These are phyloP conservation scores for Cyanoderma ruficeps DNA, from an alignment of 2,113 vertebrate species.

Conservation along the genomic window DNA sequence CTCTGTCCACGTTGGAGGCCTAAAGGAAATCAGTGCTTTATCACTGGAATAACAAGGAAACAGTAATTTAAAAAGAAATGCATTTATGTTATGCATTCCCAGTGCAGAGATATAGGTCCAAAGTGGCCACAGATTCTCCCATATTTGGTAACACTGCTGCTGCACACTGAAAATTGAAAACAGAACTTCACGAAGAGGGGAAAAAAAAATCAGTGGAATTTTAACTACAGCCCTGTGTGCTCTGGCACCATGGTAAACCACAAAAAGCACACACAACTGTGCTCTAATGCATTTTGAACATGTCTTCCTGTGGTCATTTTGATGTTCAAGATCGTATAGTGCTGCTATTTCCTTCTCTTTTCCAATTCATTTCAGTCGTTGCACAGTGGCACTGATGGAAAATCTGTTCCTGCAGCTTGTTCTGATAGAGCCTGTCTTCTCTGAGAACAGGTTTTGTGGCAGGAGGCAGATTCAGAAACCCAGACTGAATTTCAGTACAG, in stretches of 20 bases:
- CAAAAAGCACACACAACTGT: background rate
- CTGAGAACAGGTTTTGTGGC: background rate
- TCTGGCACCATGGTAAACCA: background rate
- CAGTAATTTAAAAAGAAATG: background rate
- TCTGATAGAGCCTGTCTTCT: background rate
- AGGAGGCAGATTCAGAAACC: background rate
- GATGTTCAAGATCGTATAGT: background rate
- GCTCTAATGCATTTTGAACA: background rate
- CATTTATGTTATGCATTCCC: background rate
- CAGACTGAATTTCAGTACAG: background rate
- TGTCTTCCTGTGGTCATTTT: background rate
- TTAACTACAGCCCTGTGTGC: conserved; percentile 5
- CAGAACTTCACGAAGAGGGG: background rate
- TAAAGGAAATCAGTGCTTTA: background rate
- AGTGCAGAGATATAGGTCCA: background rate
- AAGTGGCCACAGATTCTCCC: background rate
- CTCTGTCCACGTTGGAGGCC: background rate
- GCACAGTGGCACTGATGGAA: background rate
- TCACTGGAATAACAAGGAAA: background rate
- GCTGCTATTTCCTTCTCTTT: background rate
- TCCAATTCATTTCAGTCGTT: background rate
- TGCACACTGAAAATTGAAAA: conserved; percentile 13
- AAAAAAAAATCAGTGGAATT: background rate
- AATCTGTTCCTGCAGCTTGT: background rate
- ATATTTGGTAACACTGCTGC: background rate